Conservation (phyloP, 2,797 vertebrate genomes). For the Epinephelus coioides region DNA sequence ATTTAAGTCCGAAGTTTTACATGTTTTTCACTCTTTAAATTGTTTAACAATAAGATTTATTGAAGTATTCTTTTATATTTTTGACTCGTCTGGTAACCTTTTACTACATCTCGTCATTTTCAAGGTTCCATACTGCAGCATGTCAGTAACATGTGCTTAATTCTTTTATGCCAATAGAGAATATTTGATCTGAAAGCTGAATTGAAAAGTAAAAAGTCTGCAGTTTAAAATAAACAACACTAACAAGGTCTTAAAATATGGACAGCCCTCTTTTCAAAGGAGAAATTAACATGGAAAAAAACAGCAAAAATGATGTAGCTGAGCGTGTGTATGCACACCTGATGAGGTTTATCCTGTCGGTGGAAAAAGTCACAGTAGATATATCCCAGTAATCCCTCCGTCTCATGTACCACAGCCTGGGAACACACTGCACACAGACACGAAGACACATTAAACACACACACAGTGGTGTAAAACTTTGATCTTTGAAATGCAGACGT, state of each 20-base stretch:
- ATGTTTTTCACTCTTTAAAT: too few species aligned
- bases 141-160: background rate
- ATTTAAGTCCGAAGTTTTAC: too few species aligned
- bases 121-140: background rate
- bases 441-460: slow-evolving; percentile 23
- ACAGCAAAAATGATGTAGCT: background rate
- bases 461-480: slow-evolving; percentile 1
- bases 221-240: background rate
- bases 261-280: background rate
- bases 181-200: background rate
- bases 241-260: background rate
- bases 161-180: background rate
- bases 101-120: background rate
- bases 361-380: slow-evolving; percentile 99
- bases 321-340: slow-evolving; percentile 83
- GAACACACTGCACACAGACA: slow-evolving; percentile 40
- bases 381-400: slow-evolving; percentile 94
- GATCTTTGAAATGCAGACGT: background rate
- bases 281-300: background rate
- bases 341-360: slow-evolving; percentile 93
- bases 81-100: too few species aligned
- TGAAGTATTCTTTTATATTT: background rate
- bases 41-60: too few species aligned
- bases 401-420: slow-evolving; percentile 96
- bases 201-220: background rate